Evolutionary conservation across 2,797 vertebrate genomes (phyloP), one percentile per base, ranked within the genome.

Genomic region (Syngnathus acus): DNA sequence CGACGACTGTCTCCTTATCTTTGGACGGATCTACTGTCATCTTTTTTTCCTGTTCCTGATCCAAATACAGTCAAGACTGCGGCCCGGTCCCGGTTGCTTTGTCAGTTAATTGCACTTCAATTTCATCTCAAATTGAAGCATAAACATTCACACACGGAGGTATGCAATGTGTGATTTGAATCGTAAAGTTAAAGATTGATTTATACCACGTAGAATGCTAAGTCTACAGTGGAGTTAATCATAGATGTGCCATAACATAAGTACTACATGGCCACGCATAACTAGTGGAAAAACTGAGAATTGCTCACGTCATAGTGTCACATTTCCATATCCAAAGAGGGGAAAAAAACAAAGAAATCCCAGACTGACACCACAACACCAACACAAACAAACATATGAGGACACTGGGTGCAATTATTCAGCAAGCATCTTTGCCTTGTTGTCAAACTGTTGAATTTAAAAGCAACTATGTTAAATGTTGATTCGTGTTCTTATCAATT

Each of bases 51-150:
- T 26, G n/a, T 63, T 63, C 21, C 43, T 51, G 1, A 48, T 64
- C 62, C 45, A 60, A 45, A 50, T 50, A 60, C 45, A 47, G 45
- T 47, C 3, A 10, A n/a, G 42, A 23, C 42, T 23, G 23, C 48
- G 14, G 1, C 11, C 42, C 21, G 17, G 23, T 26, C 73, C 53
- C 54, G 26, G 26, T 74, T 64, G 67, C 39, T 65, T 66, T 69
- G 53, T 68, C 60, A 32, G 2, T 32, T 32, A 32, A 32, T 32
- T 32, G 26, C 26, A 65, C 2, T 45, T 72, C 62, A 42, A 23
- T 63, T 73, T 68, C 47, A 70, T 70, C 45, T 51, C 9, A 47
- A 51, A 21, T 51, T 9, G 6, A 51, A n/a, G 19, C 48, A 51
- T 51, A n/a, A 8, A 51, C 19, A 51, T 51, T 21, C 19, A 51